phyloP scores from a whole-genome alignment of 2,888 invertebrate genomes.

The Mallateleia sp. region DNA sequence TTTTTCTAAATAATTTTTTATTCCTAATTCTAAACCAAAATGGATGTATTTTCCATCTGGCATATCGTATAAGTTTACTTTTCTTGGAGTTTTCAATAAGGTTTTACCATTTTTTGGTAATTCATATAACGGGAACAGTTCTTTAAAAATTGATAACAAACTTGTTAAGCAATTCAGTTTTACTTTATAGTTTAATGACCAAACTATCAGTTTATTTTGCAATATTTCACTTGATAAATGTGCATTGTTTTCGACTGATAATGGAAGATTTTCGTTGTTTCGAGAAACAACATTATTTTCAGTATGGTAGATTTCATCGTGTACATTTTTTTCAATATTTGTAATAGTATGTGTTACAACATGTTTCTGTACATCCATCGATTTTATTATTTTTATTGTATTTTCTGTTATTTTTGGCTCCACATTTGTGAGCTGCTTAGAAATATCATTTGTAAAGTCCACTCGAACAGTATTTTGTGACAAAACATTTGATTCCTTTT shows the following conservation, averaged over 20 bases:
- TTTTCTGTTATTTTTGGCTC: no score
- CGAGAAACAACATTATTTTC: no score
- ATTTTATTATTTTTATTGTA: no score
- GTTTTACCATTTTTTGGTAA: slow-evolving; percentile 19
- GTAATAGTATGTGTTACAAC: no score
- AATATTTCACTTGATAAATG: not conserved
- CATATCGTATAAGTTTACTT: not conserved
- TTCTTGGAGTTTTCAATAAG: slow-evolving; percentile 4
- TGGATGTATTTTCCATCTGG: slow-evolving; percentile 25
- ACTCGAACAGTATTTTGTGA: no score
- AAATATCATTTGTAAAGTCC: no score
- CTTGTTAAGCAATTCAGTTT: slow-evolving; percentile 16
- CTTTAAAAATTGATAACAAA: not conserved
- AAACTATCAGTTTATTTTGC: not conserved
- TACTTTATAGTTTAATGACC: slow-evolving; percentile 4
- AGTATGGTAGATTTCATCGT: no score
- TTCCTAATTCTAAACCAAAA: not conserved
- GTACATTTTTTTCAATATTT: no score
- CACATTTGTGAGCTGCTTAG: no score
- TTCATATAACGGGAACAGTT: not conserved
- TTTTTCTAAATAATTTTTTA: not conserved
- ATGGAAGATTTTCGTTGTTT: no score
- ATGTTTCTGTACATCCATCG: no score
- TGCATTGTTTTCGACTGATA: not conserved
- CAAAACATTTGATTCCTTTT: no score